Conservation (phyloP, 2,113 vertebrate species). For the pig (Sus scrofa) region DNA sequence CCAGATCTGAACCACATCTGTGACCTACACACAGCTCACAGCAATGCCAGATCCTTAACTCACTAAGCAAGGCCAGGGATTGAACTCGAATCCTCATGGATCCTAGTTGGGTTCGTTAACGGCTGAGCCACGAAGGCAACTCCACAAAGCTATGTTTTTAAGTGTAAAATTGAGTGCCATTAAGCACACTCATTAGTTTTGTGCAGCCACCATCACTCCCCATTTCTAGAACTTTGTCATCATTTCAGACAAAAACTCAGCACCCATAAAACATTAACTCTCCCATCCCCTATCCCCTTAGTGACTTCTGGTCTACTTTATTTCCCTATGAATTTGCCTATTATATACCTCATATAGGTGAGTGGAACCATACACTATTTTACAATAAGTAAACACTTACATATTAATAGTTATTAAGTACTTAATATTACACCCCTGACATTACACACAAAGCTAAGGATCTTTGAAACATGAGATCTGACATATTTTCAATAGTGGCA, state of each 20-base stretch:
- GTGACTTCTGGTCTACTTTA: not conserved
- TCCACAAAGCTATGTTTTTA: not conserved
- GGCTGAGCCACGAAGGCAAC: no score
- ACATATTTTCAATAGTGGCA: not conserved
- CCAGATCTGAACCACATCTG: no score
- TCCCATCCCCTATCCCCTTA: not conserved
- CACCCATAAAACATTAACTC: not conserved
- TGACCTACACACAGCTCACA: no score
- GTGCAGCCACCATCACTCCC: not conserved
- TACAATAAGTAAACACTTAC: not conserved
- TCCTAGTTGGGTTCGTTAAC: no score
- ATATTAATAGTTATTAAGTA: not conserved
- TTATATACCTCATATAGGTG: not conserved
- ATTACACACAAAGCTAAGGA: not conserved
- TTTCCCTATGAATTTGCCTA: not conserved
- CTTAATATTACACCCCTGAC: not conserved
- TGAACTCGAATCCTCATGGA: no score
- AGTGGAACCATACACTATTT: not conserved
- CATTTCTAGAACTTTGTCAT: not conserved
- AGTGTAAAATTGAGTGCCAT: not conserved
- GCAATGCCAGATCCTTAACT: no score
- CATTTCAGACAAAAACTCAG: not conserved
- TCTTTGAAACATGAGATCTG: slow-evolving; percentile 33
- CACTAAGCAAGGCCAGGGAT: no score
- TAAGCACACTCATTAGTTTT: not conserved